Evolutionary conservation across 2,797 vertebrate species (phyloP).

Genomic region (Monodelphis domestica): DNA sequence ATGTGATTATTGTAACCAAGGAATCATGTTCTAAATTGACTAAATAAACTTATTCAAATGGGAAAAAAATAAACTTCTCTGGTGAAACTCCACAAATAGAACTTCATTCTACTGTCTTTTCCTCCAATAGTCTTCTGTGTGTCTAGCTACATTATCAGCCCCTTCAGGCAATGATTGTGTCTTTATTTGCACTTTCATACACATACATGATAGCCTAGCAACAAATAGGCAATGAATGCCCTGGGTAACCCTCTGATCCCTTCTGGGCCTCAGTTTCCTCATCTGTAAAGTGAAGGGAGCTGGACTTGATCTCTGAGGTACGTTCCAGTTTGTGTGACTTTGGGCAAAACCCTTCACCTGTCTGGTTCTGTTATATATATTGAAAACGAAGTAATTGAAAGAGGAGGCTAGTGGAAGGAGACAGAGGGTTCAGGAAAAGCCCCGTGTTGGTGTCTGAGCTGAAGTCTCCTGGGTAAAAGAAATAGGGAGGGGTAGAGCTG

Average conservation of each 20-base stretch:
- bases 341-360: too few relatives aligned
- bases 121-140: neutral
- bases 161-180: neutral
- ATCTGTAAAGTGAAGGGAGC: neutral
- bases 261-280: neutral
- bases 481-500: neutral
- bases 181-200: neutral
- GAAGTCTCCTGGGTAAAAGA: neutral
- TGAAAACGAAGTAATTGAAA: neutral
- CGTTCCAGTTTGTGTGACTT: neutral
- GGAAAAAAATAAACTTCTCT: too few relatives aligned
- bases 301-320: neutral
- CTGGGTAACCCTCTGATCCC: neutral
- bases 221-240: neutral
- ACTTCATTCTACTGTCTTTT: neutral
- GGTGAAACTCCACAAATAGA: neutral
- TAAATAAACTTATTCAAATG: too few relatives aligned
- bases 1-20: too few relatives aligned
- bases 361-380: too few relatives aligned
- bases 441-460: neutral
- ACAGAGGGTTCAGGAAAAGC: neutral
- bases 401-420: neutral
- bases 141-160: neutral
- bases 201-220: neutral
- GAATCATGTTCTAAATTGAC: too few relatives aligned